Evolutionary conservation across 2,113 vertebrate species (phyloP).

Genomic region (Hippoglossus stenolepis): DNA sequence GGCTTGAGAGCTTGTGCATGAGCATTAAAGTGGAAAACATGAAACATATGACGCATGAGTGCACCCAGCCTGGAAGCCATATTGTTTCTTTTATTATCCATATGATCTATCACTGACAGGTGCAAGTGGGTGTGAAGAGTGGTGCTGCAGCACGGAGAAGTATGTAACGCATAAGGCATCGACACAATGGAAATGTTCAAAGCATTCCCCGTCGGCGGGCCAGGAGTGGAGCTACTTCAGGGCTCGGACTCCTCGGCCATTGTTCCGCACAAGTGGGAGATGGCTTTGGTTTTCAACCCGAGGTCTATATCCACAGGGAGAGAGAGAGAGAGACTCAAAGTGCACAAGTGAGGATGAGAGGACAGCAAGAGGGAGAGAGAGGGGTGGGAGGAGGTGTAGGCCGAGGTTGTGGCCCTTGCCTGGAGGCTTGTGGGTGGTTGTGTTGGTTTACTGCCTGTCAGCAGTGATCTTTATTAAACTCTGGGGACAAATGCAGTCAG

Average conservation of each 20-base stretch:
- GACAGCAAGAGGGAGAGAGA: slow-evolving; percentile 24
- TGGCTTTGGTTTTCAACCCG: slow-evolving; percentile 37
- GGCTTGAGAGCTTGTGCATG: slow-evolving; percentile 40
- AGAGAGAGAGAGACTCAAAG: slow-evolving; percentile 19
- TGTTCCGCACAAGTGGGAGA: slow-evolving; percentile 63
- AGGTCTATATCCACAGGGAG: background rate
- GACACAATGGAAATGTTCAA: slow-evolving; percentile 53
- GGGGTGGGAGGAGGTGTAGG: slow-evolving; percentile 52
- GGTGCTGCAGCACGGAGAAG: slow-evolving; percentile 34
- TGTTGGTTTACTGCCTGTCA: slow-evolving; percentile 83
- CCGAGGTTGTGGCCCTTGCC: slow-evolving; percentile 72
- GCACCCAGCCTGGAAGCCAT: slow-evolving; percentile 37
- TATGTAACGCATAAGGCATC: slow-evolving; percentile 27
- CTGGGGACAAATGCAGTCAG: slow-evolving; percentile 81
- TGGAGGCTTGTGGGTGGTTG: slow-evolving; percentile 75
- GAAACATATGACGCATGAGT: slow-evolving; percentile 41
- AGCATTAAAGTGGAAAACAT: slow-evolving; percentile 39
- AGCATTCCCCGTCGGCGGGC: slow-evolving; percentile 28
- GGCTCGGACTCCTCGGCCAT: slow-evolving; percentile 40
- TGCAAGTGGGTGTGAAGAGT: slow-evolving; percentile 68
- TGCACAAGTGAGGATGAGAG: slow-evolving; percentile 28
- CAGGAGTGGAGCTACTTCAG: slow-evolving; percentile 39
- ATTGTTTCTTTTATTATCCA: slow-evolving; percentile 69
- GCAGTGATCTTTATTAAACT: slow-evolving; percentile 83
- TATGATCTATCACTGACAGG: slow-evolving; percentile 75